Evolutionary conservation across 2,797 vertebrate genomes (phyloP).

Genomic region (Melanogrammus aeglefinus): DNA sequence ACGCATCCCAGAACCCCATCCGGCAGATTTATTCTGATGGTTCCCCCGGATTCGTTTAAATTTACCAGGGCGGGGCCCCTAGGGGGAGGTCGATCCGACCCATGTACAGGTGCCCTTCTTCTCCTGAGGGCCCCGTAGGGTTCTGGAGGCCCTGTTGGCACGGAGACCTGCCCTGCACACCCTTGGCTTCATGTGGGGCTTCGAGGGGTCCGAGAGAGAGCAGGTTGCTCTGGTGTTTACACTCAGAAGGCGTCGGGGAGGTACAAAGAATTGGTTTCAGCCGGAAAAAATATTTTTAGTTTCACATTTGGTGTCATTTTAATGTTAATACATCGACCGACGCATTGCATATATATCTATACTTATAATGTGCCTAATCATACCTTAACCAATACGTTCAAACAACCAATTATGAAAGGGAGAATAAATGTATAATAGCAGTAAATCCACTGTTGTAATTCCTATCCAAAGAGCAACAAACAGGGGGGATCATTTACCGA

Average conservation of each 20-base stretch:
- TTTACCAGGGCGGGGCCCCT: not conserved
- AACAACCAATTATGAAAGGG: not conserved
- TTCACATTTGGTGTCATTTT: not conserved
- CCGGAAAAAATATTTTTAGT: not conserved
- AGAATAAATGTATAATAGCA: not conserved
- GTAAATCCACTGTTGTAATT: too few relatives aligned
- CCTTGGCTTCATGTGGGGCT: not conserved
- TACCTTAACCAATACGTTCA: not conserved
- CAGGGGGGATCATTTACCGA: not conserved
- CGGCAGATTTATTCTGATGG: too few relatives aligned
- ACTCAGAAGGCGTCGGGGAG: not conserved
- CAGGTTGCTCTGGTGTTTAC: not conserved
- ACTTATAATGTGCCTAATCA: not conserved
- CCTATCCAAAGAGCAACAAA: not conserved
- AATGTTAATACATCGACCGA: not conserved
- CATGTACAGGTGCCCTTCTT: not conserved
- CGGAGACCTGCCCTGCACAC: not conserved
- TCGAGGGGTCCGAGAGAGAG: not conserved
- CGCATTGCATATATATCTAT: not conserved
- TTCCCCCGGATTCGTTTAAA: not conserved
- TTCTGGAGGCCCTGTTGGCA: not conserved
- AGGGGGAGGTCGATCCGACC: not conserved
- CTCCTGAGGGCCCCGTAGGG: not conserved
- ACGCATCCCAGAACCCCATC: not conserved
- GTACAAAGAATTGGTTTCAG: not conserved